Percentiles rank a stretch among this genome's conserved stretches.
phyloP scores from a whole-genome alignment of 1,140 invertebrate genomes.

The Pteromalus puparum region DNA sequence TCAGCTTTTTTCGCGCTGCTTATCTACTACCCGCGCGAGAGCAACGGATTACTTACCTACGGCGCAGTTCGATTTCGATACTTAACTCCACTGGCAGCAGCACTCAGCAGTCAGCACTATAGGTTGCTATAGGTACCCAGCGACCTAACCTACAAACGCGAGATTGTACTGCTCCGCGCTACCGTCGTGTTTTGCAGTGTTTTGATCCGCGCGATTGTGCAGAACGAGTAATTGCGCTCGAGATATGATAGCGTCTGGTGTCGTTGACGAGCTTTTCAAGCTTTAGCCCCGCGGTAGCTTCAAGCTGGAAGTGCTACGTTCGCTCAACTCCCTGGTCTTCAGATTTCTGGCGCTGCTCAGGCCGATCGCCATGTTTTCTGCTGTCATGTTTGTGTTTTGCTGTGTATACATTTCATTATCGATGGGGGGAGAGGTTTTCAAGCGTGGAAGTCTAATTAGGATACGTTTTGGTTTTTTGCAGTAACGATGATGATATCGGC shows the following conservation, averaged over 20 bases:
- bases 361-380: background rate
- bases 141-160: background rate
- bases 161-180: too few relatives aligned
- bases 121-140: too few relatives aligned
- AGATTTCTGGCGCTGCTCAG: background rate
- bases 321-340: background rate
- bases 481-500: constrained; percentile 7
- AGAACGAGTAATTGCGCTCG: too few relatives aligned
- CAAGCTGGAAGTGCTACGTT: constrained; percentile 24
- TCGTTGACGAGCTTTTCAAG: too few relatives aligned
- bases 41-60: background rate
- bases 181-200: too few relatives aligned
- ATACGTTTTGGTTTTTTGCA: constrained; percentile 27
- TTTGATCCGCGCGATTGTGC: too few relatives aligned
- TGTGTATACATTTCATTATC: too few relatives aligned
- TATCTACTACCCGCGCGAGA: too few relatives aligned
- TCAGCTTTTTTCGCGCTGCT: too few relatives aligned
- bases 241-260: too few relatives aligned
- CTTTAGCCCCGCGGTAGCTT: background rate
- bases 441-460: background rate
- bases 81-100: background rate
- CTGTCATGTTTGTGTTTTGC: constrained; percentile 37
- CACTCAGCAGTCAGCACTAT: too few relatives aligned
- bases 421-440: background rate
- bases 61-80: too few relatives aligned